Conservation (phyloP, 2,113 vertebrate genomes). For the Pseudorasbora parva region DNA sequence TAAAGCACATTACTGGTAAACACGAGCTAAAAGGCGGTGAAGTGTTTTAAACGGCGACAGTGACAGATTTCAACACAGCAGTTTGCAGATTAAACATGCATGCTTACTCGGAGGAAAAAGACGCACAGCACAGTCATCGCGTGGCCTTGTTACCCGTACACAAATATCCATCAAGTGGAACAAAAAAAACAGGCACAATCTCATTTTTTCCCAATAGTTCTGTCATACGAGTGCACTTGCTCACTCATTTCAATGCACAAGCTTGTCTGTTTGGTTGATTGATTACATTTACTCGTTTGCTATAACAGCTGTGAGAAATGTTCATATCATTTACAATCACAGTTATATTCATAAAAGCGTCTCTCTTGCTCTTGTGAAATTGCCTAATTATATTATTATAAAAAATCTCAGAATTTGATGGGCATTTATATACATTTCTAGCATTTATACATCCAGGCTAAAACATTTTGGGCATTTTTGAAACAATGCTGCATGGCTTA, state of each 20-base stretch:
- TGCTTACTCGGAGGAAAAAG: constrained; percentile 10
- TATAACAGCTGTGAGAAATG: constrained; percentile 23
- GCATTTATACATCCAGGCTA: no score
- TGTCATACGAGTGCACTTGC: neutral
- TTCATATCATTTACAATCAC: no score
- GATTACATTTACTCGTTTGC: neutral
- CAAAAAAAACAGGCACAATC: neutral
- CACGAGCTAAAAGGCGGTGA: neutral
- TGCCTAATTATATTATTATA: no score
- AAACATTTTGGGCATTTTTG: no score
- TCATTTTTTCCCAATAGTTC: neutral
- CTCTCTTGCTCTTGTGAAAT: no score
- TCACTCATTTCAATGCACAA: neutral
- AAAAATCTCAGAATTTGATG: no score
- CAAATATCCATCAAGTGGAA: constrained; percentile 33
- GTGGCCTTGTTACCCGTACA: neutral
- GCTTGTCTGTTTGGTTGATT: constrained; percentile 1
- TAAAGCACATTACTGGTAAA: constrained; percentile 14
- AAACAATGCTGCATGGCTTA: no score
- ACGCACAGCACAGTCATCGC: neutral
- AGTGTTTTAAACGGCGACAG: neutral
- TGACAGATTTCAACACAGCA: constrained; percentile 35
- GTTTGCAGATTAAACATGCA: constrained; percentile 22
- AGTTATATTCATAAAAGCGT: no score
- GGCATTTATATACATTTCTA: no score